phyloP scores from a whole-genome alignment of 2,113 vertebrate species.

The Lophochroa leadbeateri region DNA sequence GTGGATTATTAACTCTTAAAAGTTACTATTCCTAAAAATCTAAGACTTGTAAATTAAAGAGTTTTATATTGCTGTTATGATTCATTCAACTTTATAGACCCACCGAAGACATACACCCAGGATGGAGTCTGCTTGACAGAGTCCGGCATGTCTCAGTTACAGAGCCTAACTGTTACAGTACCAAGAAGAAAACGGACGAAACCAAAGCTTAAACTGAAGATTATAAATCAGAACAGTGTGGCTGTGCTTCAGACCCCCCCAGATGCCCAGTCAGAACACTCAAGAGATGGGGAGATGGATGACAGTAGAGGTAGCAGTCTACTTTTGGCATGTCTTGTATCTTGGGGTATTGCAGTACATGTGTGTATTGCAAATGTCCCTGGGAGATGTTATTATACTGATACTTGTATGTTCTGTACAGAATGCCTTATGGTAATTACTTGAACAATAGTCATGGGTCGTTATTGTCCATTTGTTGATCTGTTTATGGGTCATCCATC shows the following conservation, averaged over 20 bases:
- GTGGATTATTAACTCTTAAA: constrained; percentile 14
- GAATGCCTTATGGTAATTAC: background rate
- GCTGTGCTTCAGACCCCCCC: constrained; percentile 92
- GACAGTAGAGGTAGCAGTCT: constrained; percentile 83
- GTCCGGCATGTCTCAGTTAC: constrained; percentile 91
- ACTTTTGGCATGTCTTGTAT: constrained; percentile 20
- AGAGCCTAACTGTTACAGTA: constrained; percentile 87
- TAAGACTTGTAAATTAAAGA: constrained; percentile 14
- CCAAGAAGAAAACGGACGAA: constrained; percentile 89
- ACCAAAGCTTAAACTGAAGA: constrained; percentile 96
- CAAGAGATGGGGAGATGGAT: constrained; percentile 88
- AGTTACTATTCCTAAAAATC: constrained; percentile 27
- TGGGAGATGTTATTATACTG: background rate
- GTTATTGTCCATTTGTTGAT: background rate
- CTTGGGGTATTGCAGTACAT: background rate
- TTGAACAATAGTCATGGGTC: background rate
- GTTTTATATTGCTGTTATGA: constrained; percentile 52
- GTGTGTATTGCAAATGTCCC: background rate
- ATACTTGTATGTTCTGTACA: background rate
- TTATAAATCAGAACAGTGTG: constrained; percentile 98
- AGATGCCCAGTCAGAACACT: constrained; percentile 87
- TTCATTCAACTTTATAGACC: constrained; percentile 79
- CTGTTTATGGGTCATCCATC: background rate
- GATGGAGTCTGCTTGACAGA: constrained; percentile 97
- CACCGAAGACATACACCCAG: constrained; percentile 92